Evolutionary conservation across 2,888 invertebrate genomes (phyloP).

Genomic region (Ochropacha duplaris): DNA sequence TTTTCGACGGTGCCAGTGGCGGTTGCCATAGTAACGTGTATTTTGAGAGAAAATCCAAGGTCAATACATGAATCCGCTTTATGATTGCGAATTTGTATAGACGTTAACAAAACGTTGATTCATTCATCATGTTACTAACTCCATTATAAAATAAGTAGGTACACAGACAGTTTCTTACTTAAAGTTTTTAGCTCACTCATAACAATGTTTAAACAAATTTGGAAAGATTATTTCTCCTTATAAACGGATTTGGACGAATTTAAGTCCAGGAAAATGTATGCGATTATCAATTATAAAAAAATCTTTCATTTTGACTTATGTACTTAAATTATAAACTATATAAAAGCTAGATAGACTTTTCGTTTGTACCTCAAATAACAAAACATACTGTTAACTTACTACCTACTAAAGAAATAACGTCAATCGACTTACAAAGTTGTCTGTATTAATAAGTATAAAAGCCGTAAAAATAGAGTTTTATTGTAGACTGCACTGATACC

Average conservation of each 20-base stretch:
- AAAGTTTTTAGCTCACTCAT: neutral
- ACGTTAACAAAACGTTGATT: conserved; percentile 9
- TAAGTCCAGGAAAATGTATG: too few relatives aligned
- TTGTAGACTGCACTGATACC: neutral
- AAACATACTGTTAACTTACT: neutral
- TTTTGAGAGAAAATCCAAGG: conserved; percentile 17
- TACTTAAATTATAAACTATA: too few relatives aligned
- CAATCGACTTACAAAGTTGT: neutral
- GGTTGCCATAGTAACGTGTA: neutral
- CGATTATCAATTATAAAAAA: too few relatives aligned
- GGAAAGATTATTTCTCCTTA: too few relatives aligned
- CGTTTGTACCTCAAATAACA: neutral
- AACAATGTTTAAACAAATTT: too few relatives aligned
- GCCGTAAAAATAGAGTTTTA: neutral
- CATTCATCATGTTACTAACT: conserved; percentile 8
- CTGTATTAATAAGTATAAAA: neutral
- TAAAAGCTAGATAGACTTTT: too few relatives aligned
- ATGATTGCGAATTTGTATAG: conserved; percentile 12
- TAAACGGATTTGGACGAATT: too few relatives aligned
- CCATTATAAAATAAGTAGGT: neutral
- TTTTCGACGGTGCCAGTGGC: neutral
- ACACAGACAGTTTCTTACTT: neutral
- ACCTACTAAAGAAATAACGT: neutral
- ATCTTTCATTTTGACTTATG: too few relatives aligned
- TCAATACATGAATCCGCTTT: conserved; percentile 8